Conservation (phyloP, 2,797 vertebrate species). For the Sebastes vulpes region DNA sequence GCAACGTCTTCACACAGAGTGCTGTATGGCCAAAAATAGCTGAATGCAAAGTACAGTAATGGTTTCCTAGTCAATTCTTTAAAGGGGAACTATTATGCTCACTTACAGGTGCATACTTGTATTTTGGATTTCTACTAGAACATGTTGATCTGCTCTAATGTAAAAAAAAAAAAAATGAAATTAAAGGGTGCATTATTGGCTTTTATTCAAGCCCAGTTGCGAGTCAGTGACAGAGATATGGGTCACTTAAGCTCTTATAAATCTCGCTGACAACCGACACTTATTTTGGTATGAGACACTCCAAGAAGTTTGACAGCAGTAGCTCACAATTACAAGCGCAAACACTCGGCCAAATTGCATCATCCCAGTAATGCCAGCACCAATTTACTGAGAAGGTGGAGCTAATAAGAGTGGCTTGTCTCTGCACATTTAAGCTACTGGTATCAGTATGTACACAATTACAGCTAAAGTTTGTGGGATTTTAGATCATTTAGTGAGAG, state of each 20-base stretch:
- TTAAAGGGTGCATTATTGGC: too few species aligned
- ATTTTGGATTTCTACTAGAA: background rate
- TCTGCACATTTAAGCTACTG: background rate
- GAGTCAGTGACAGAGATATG: background rate
- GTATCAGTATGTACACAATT: background rate
- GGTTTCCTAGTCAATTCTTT: background rate
- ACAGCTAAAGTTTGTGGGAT: background rate
- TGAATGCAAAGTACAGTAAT: background rate
- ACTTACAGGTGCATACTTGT: too few species aligned
- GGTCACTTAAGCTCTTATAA: background rate
- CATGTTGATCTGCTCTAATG: background rate
- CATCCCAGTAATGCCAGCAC: background rate
- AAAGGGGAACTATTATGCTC: too few species aligned
- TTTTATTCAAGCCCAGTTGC: background rate
- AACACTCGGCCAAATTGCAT: background rate
- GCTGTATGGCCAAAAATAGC: background rate
- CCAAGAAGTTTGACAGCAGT: background rate
- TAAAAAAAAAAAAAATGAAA: background rate
- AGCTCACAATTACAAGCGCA: background rate
- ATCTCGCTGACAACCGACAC: background rate
- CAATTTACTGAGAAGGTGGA: background rate
- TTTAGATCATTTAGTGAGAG: background rate
- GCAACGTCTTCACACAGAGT: background rate
- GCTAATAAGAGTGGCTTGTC: background rate
- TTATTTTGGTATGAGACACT: background rate